Conservation (phyloP, 1,140 invertebrate genomes). For the Drosophila kanapiae region DNA sequence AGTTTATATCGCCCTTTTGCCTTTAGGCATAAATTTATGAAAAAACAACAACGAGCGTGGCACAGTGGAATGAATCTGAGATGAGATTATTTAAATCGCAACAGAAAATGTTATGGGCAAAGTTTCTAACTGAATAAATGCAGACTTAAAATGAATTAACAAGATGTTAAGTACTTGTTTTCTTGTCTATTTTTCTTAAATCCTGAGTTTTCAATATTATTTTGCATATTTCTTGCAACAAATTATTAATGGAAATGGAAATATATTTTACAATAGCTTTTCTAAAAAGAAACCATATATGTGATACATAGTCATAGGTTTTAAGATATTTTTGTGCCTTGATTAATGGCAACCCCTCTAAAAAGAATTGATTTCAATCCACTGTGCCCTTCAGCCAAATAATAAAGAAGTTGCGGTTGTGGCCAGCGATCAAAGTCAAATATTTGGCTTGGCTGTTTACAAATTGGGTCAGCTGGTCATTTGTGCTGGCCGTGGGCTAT, state of each 20-base stretch:
- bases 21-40: constrained; percentile 61
- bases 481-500: constrained; percentile 11
- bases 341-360: neutral
- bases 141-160: neutral
- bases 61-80: constrained; percentile 24
- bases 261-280: neutral
- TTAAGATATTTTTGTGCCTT: neutral
- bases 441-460: constrained; percentile 59
- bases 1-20: constrained; percentile 56
- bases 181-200: neutral
- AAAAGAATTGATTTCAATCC: neutral
- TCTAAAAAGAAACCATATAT: neutral
- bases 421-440: constrained; percentile 64
- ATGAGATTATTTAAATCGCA: constrained; percentile 17
- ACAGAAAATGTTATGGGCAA: neutral
- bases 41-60: constrained; percentile 33
- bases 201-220: too few relatives aligned
- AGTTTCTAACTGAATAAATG: neutral
- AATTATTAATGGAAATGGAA: too few relatives aligned
- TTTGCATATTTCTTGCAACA: too few relatives aligned
- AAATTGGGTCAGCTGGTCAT: constrained; percentile 68
- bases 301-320: neutral
- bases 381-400: constrained; percentile 23
- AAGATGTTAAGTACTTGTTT: neutral
- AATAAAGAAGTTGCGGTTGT: constrained; percentile 54